A percentile compares a stretch with the other conserved stretches of the same genome.
Evolutionary conservation across 1,140 invertebrate species (phyloP).

Genomic region (Neodiprion virginianus): DNA sequence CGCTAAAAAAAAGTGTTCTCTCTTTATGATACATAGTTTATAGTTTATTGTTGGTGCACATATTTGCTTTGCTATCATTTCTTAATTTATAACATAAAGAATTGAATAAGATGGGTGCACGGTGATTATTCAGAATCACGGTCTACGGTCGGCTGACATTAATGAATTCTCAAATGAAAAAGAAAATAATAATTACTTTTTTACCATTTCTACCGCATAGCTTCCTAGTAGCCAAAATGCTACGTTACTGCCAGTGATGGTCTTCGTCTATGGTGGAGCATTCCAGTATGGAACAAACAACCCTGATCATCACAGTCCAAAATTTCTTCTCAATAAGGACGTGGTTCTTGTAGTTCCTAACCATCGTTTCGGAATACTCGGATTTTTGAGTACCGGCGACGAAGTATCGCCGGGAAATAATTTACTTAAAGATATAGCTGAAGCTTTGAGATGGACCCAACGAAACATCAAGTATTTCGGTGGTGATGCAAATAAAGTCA

Average conservation of each 20-base stretch:
- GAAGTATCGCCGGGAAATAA: constrained; percentile 71
- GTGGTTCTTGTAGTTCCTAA: constrained; percentile 15
- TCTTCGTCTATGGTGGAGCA: constrained; percentile 26
- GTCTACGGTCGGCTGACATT: not conserved
- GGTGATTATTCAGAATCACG: not conserved
- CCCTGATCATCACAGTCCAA: constrained; percentile 38
- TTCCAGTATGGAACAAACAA: not conserved
- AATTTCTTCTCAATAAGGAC: constrained; percentile 36
- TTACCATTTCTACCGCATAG: not conserved
- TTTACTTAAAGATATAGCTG: constrained; percentile 70
- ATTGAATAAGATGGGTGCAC: not conserved
- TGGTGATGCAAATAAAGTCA: constrained; percentile 68
- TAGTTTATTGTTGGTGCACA: too few relatives aligned
- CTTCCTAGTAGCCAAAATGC: not conserved
- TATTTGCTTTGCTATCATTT: too few relatives aligned
- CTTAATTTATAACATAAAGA: not conserved
- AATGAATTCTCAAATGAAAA: not conserved
- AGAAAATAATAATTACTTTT: not conserved
- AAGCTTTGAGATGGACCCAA: constrained; percentile 69
- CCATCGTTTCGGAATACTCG: constrained; percentile 58
- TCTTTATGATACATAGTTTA: too few relatives aligned
- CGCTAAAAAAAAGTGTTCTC: too few relatives aligned
- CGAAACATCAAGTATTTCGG: constrained; percentile 72
- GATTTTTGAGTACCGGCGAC: constrained; percentile 63
- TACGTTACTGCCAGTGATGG: constrained; percentile 22